Conservation (phyloP, 2,113 vertebrate species). For the Pyxicephalus adspersus region DNA sequence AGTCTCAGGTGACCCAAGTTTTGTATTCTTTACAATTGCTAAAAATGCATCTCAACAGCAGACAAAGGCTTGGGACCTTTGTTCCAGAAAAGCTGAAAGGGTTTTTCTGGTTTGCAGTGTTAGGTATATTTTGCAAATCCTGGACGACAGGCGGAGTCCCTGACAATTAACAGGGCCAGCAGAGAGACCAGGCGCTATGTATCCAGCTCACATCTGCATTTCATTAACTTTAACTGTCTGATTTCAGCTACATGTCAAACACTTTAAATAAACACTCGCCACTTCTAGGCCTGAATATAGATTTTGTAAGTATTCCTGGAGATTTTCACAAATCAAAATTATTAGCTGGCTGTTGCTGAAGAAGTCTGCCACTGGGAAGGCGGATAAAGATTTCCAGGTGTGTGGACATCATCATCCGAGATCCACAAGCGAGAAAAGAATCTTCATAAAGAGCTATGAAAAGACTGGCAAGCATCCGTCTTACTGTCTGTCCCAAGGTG, state of each 20-base stretch:
- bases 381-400: slow-evolving; percentile 46
- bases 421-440: neutral
- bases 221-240: slow-evolving; percentile 1
- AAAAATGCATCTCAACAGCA: too few species aligned
- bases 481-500: slow-evolving; percentile 30
- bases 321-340: neutral
- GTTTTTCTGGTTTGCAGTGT: too few species aligned
- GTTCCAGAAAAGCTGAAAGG: too few species aligned
- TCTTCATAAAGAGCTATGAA: slow-evolving; percentile 5
- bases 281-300: neutral
- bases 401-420: neutral
- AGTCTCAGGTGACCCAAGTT: too few species aligned
- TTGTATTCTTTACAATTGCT: too few species aligned
- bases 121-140: too few species aligned
- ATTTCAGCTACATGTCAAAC: neutral
- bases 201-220: neutral
- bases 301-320: neutral
- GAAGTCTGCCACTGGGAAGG: neutral
- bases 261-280: slow-evolving; percentile 6
- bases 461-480: neutral
- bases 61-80: too few species aligned
- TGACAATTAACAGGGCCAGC: too few species aligned
- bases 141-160: too few species aligned
- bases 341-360: neutral
- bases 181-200: too few species aligned